These are phyloP conservation scores for Eupithecia subumbrata DNA, from an alignment of 2,888 invertebrate genomes.

Conservation along the genomic window DNA sequence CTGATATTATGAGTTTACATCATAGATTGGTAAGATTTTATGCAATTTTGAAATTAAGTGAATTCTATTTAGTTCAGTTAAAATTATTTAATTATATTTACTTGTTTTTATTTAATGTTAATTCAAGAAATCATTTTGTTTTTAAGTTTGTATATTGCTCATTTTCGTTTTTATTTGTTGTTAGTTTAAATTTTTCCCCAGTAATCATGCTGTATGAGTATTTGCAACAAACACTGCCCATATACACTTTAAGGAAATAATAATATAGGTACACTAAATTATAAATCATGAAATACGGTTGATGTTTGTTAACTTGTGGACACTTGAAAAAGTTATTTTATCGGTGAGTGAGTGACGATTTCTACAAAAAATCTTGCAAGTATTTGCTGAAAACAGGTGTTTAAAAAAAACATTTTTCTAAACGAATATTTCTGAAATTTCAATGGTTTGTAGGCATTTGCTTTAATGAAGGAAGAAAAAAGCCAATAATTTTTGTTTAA, in stretches of 20 bases:
- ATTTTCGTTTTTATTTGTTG: constrained; percentile 26
- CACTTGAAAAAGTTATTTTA: neutral
- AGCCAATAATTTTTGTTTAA: neutral
- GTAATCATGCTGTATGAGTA: neutral
- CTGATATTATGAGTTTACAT: neutral
- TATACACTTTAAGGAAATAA: neutral
- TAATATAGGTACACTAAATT: neutral
- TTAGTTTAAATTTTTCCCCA: constrained; percentile 15
- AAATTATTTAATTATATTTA: neutral
- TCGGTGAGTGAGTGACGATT: neutral
- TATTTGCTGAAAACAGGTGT: neutral
- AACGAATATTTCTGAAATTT: neutral
- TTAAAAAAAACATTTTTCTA: neutral
- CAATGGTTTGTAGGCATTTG: neutral
- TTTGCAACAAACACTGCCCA: constrained; percentile 7
- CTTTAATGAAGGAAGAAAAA: neutral
- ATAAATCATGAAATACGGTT: neutral
- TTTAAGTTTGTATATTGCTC: constrained; percentile 28
- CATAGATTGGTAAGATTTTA: neutral
- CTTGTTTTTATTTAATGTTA: neutral
- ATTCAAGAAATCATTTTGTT: neutral
- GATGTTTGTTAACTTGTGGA: neutral
- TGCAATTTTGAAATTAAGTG: neutral
- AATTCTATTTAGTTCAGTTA: neutral
- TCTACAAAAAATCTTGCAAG: no score